Conservation (phyloP, 2,888 invertebrate genomes). For the Nemurella pictetii region DNA sequence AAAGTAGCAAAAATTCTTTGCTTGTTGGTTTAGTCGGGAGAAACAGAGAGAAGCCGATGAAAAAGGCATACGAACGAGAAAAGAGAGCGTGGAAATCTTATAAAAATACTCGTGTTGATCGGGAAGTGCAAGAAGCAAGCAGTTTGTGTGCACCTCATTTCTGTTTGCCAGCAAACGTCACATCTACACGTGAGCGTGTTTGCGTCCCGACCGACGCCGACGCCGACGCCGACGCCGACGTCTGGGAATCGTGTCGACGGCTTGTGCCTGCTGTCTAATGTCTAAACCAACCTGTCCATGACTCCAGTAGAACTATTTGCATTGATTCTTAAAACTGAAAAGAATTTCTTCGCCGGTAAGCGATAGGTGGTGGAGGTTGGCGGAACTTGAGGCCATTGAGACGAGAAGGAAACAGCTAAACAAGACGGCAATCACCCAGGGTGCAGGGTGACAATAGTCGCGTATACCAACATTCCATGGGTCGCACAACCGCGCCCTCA, state of each 20-base stretch:
- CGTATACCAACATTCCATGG: neutral
- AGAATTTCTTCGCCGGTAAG: neutral
- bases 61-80: neutral
- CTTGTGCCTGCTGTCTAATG: neutral
- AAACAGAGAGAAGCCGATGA: neutral
- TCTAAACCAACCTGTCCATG: neutral
- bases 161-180: neutral
- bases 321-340: neutral
- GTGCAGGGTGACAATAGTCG: neutral
- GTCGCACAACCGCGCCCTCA: neutral
- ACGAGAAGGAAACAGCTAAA: neutral
- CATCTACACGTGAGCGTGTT: neutral
- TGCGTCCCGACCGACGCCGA: neutral
- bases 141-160: neutral
- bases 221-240: neutral
- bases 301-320: neutral
- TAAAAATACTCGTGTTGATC: conserved; percentile 8
- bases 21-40: conserved; percentile 4
- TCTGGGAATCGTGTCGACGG: neutral
- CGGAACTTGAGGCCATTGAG: too few species aligned
- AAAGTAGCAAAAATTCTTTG: conserved; percentile 10
- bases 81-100: neutral
- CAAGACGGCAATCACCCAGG: neutral
- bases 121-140: neutral
- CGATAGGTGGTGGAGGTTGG: too few species aligned